A percentile compares a stretch with the other conserved stretches of the same genome.
Conservation (phyloP, 2,888 invertebrate genomes). For the Elmis aenea region DNA sequence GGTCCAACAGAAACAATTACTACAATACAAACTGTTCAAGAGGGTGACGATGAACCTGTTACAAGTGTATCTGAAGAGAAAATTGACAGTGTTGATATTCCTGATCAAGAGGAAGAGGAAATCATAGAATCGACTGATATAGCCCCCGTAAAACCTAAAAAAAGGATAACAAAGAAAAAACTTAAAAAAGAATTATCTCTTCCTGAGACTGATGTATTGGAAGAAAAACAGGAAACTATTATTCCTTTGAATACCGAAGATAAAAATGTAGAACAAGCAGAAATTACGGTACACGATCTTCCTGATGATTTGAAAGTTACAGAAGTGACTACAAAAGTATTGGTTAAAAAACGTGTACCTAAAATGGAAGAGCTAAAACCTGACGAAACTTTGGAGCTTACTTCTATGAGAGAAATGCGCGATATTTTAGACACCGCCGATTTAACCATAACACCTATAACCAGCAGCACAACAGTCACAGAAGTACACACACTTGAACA, state of each 20-base stretch:
- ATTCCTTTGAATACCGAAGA: slow-evolving; percentile 38
- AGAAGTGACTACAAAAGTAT: not conserved
- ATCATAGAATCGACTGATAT: too few species aligned
- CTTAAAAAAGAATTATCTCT: not conserved
- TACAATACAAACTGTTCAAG: slow-evolving; percentile 26
- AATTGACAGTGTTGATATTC: slow-evolving; percentile 20
- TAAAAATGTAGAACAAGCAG: slow-evolving; percentile 37
- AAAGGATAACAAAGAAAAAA: not conserved
- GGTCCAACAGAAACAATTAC: slow-evolving; percentile 30
- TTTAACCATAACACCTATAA: slow-evolving; percentile 11
- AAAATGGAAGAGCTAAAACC: too few species aligned
- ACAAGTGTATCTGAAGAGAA: slow-evolving; percentile 38
- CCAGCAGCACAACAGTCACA: slow-evolving; percentile 5
- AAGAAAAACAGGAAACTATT: slow-evolving; percentile 33
- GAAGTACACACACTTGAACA: slow-evolving; percentile 10
- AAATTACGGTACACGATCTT: slow-evolving; percentile 39
- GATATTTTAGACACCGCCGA: slow-evolving; percentile 13
- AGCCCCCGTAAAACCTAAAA: too few species aligned
- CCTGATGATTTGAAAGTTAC: slow-evolving; percentile 2
- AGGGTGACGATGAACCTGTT: slow-evolving; percentile 41
- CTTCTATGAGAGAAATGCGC: too few species aligned
- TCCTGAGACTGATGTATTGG: slow-evolving; percentile 24
- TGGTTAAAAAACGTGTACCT: not conserved
- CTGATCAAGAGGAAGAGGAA: slow-evolving; percentile 27
- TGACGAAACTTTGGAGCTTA: too few species aligned